A percentile compares a stretch with the other conserved stretches of the same genome.
Evolutionary conservation across 2,797 vertebrate species (phyloP).

Genomic region (Pipistrellus kuhlii): DNA sequence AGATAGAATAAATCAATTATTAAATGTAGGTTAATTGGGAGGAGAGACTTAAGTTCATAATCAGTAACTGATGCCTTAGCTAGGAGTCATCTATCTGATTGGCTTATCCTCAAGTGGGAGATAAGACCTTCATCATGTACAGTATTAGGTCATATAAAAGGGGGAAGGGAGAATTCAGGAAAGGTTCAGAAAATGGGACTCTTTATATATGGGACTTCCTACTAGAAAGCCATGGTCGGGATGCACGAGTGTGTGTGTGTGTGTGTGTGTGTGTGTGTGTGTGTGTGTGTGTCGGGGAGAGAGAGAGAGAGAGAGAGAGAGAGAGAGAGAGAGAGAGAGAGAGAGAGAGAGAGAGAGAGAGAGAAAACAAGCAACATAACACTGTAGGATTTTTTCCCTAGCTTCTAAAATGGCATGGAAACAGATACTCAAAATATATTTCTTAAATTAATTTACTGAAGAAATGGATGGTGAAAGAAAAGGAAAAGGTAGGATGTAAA

Average conservation of each 20-base stretch:
- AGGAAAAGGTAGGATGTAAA: neutral
- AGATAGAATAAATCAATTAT: neutral
- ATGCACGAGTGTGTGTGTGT: no score
- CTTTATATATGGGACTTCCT: neutral
- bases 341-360: neutral
- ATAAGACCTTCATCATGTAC: neutral
- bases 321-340: neutral
- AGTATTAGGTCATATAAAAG: neutral
- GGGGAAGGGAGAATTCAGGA: neutral
- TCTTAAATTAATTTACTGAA: neutral
- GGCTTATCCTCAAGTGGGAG: neutral
- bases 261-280: neutral
- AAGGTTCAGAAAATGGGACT: neutral
- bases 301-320: no score
- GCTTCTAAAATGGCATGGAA: neutral
- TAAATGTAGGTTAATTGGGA: neutral
- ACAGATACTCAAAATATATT: neutral
- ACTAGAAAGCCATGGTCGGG: neutral
- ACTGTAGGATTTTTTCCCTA: neutral
- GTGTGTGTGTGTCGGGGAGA: neutral
- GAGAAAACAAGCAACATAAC: neutral
- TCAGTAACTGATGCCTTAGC: neutral
- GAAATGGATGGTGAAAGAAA: neutral
- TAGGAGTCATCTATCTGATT: conserved; percentile 16
- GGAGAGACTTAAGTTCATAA: neutral